These are phyloP conservation scores for Staurois parvus DNA, from an alignment of 2,797 vertebrate species.

Conservation along the genomic window DNA sequence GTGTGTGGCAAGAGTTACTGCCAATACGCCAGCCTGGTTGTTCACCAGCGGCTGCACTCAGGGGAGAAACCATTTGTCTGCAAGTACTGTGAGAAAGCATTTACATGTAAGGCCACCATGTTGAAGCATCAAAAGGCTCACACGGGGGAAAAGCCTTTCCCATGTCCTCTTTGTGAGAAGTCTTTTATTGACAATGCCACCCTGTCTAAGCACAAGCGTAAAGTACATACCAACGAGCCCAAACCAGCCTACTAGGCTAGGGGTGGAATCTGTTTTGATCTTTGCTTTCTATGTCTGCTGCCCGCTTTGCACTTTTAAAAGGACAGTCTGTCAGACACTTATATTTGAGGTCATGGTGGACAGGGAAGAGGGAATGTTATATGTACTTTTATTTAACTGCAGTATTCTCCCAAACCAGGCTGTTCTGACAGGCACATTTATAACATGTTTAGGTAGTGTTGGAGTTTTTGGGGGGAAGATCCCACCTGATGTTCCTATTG, in stretches of 20 bases:
- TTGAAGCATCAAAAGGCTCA: constrained; percentile 63
- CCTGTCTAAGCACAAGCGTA: constrained; percentile 38
- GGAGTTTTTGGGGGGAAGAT: no score
- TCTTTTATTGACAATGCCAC: constrained; percentile 13
- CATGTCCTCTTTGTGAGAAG: constrained; percentile 37
- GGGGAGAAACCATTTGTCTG: constrained; percentile 65
- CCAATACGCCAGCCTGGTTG: constrained; percentile 61
- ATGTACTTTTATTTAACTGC: no score
- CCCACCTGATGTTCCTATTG: no score
- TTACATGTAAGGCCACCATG: constrained; percentile 64
- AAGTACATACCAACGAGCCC: neutral
- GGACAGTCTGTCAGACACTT: no score
- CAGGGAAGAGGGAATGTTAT: no score
- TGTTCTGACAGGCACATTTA: no score
- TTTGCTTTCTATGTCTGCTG: no score
- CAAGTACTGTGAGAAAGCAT: constrained; percentile 58
- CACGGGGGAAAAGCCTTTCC: constrained; percentile 47
- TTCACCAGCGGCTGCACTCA: constrained; percentile 62
- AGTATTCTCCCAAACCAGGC: no score
- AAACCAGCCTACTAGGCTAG: neutral
- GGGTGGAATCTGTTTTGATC: no score
- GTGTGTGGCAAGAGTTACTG: constrained; percentile 65
- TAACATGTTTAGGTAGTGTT: no score
- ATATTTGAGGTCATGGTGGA: no score
- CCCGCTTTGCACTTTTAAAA: no score